Percentiles rank a stretch among this genome's conserved stretches.
These are phyloP conservation scores for Palaemon carinicauda DNA, from an alignment of 1,140 invertebrate genomes.

Conservation along the genomic window DNA sequence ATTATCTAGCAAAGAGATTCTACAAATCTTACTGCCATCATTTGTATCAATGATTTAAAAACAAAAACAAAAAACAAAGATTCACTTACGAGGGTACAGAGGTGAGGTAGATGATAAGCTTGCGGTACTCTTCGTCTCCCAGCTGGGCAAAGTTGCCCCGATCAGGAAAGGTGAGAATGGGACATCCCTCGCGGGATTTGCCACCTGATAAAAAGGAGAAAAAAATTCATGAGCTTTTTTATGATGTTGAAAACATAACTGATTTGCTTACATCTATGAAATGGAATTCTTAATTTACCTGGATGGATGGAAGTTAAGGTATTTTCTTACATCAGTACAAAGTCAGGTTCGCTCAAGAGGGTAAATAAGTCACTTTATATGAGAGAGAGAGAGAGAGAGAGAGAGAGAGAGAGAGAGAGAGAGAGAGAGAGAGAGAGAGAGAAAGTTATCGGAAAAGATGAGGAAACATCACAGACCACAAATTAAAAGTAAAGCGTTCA, in stretches of 20 bases:
- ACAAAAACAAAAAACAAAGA: not conserved
- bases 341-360: no score
- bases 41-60: not conserved
- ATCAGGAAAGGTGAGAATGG: slow-evolving; percentile 93
- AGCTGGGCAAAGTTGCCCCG: slow-evolving; percentile 79
- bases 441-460: not conserved
- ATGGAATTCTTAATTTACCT: no score
- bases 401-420: slow-evolving; percentile 10
- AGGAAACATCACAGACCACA: no score
- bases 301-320: not conserved
- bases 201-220: slow-evolving; percentile 71
- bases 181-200: slow-evolving; percentile 87
- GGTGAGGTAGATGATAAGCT: slow-evolving; percentile 91
- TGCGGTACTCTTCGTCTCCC: slow-evolving; percentile 85
- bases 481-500: not conserved
- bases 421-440: not conserved
- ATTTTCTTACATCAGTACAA: not conserved
- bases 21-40: not conserved
- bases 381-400: not conserved
- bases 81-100: slow-evolving; percentile 88
- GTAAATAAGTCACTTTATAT: no score
- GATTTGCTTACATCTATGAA: no score
- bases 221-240: not conserved
- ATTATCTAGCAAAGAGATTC: not conserved
- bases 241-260: no score